Evolutionary conservation across 2,888 invertebrate genomes (phyloP), one percentile per base, ranked within the genome.

Genomic region (Coelopa pilipes): DNA sequence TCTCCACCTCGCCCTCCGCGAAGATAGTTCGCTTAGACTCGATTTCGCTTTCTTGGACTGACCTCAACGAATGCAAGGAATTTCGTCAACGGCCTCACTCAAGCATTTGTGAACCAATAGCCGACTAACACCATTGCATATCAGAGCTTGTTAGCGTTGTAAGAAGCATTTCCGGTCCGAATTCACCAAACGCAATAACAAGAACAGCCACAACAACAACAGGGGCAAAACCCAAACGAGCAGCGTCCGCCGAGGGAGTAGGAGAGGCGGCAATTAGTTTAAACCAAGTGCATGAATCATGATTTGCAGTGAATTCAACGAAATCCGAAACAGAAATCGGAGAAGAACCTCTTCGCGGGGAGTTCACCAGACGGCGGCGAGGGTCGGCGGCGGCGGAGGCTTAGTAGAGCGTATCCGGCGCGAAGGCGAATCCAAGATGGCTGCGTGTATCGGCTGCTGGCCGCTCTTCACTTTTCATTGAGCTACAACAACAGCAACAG

Each of bases 391-490:
- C 47, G 81, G 77, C 79, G 78, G 78, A 80, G 81, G 80, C 80
- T 85, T 86, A 86, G 78, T 84, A 85, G 85, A 86, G 87, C 85
- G 81, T 78, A 79, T 78, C 84, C 75, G 79, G 76, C 77, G 77
- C 77, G 77, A 77, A 78, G 77, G 50, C 24, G 68, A 73, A 74
- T 55, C 47, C 69, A 73, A 71, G 63, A 73, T 72, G 66, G 69
- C 72, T 66, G 72, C 45, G 34, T n/a, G 34, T 49, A 73, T 69
- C 73, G 74, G 70, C 73, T 53, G 53, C 66, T 67, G 70, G 72
- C 70, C 79, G 76, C 79, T 79, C 76, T 81, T 80, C 78, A 76
- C 76, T 79, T 79, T 78, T 75, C 65, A 55, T 65, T 63, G 34
- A 65, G 68, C 75, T 74, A 73, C 77, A 80, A 15, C 19, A 62